phyloP scores from a whole-genome alignment of 2,113 vertebrate species.

The Madoqua kirkii region DNA sequence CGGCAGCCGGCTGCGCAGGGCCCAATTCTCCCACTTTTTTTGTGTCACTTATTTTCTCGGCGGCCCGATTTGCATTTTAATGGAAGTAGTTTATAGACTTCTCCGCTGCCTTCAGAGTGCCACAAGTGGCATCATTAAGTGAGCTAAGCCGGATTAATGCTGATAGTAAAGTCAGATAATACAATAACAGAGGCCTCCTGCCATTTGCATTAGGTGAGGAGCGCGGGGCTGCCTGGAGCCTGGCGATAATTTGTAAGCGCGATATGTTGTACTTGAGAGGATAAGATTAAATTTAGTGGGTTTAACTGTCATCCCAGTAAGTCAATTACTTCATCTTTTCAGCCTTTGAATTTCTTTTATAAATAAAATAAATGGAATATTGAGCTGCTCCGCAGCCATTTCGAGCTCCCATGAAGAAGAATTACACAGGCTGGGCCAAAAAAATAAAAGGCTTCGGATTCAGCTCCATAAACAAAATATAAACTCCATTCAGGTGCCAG shows the following conservation, averaged over 20 bases:
- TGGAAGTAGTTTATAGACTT: slow-evolving; percentile 99
- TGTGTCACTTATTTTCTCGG: slow-evolving; percentile 93
- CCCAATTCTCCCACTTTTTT: slow-evolving; percentile 91
- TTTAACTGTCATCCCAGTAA: slow-evolving; percentile 90
- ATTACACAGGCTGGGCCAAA: slow-evolving; percentile 84
- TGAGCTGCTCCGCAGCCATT: slow-evolving; percentile 85
- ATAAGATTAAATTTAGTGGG: slow-evolving; percentile 93
- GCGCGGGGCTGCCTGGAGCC: slow-evolving; percentile 85
- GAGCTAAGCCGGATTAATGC: slow-evolving; percentile 99
- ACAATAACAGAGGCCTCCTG: slow-evolving; percentile 90
- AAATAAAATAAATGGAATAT: slow-evolving; percentile 92
- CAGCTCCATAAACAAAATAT: slow-evolving; percentile 85
- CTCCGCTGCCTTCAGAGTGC: slow-evolving; percentile 91
- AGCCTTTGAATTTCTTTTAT: slow-evolving; percentile 90
- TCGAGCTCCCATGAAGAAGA: slow-evolving; percentile 85
- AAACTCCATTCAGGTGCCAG: slow-evolving; percentile 81
- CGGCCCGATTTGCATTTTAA: slow-evolving; percentile 99
- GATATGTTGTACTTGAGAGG: slow-evolving; percentile 91
- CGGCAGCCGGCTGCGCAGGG: slow-evolving; percentile 80
- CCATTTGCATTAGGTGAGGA: slow-evolving; percentile 91
- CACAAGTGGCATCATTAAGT: slow-evolving; percentile 99
- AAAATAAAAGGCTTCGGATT: slow-evolving; percentile 80
- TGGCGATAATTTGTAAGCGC: slow-evolving; percentile 90
- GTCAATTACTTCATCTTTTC: slow-evolving; percentile 92
- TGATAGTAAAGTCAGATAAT: slow-evolving; percentile 98